phyloP scores from a whole-genome alignment of 2,888 invertebrate species.

The Eupsilia transversa region DNA sequence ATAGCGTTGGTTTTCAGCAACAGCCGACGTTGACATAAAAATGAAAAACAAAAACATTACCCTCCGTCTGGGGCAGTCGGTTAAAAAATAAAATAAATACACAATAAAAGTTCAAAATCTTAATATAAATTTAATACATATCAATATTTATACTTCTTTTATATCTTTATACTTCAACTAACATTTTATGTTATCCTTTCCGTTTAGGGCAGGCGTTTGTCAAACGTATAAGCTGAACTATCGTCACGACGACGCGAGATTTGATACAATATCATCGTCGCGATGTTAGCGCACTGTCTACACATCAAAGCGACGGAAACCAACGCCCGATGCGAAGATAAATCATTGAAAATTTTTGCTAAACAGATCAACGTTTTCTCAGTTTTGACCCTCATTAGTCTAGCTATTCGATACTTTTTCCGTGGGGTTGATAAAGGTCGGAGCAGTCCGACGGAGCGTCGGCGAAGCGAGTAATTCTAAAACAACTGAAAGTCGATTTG shows the following conservation, averaged over 20 bases:
- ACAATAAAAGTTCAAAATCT: not conserved
- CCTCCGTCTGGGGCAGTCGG: too few relatives aligned
- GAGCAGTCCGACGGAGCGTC: too few relatives aligned
- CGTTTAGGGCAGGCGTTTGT: not conserved
- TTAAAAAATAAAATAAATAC: not conserved
- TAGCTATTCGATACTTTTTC: not conserved
- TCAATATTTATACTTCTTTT: not conserved
- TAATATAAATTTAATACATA: not conserved
- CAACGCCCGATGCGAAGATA: not conserved
- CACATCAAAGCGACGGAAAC: not conserved
- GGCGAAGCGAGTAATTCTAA: not conserved
- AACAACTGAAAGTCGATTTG: not conserved
- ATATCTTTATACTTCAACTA: not conserved
- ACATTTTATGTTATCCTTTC: not conserved
- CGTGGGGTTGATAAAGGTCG: not conserved
- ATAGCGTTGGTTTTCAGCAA: not conserved
- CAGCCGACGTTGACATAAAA: not conserved
- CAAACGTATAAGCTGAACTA: not conserved
- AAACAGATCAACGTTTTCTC: not conserved
- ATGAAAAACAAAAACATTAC: too few relatives aligned
- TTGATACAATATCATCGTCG: not conserved
- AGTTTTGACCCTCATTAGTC: not conserved
- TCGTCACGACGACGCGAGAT: not conserved
- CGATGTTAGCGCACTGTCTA: not conserved
- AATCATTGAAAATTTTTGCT: not conserved